A percentile compares a stretch with the other conserved stretches of the same genome.
Evolutionary conservation across 53 echinoderm and acorn worm genomes (phyloP).

Genomic region (Astropecten irregularis): DNA sequence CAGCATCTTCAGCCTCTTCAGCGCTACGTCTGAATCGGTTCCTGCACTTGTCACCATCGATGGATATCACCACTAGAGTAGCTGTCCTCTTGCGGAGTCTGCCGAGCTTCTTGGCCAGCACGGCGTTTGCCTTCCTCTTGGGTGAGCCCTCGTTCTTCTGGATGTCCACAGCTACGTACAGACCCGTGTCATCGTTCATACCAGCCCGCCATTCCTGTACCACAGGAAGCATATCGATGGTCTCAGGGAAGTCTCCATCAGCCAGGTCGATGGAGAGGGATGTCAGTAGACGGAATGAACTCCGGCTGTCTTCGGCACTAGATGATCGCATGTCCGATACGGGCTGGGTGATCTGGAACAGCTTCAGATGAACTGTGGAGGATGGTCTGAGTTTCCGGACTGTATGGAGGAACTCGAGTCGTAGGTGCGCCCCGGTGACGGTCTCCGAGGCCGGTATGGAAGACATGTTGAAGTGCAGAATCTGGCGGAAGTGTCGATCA

Average conservation of each 20-base stretch:
- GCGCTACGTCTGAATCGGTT: constrained; percentile 56
- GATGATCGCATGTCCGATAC: constrained; percentile 42
- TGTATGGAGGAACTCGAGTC: constrained; percentile 64
- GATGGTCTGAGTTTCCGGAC: not conserved
- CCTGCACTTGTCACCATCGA: constrained; percentile 64
- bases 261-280: constrained; percentile 56
- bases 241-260: constrained; percentile 21
- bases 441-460: constrained; percentile 75
- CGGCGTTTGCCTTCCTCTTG: constrained; percentile 30
- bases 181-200: constrained; percentile 55
- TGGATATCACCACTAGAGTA: constrained; percentile 70
- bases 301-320: not conserved
- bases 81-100: constrained; percentile 40
- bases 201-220: constrained; percentile 65
- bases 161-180: constrained; percentile 61
- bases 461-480: constrained; percentile 79
- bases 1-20: constrained; percentile 1
- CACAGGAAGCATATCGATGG: constrained; percentile 50
- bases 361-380: constrained; percentile 41
- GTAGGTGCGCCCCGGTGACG: constrained; percentile 75
- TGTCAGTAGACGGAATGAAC: constrained; percentile 55
- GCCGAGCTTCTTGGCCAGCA: constrained; percentile 32
- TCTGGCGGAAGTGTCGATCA: constrained; percentile 66
- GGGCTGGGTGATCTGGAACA: constrained; percentile 55
- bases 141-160: not conserved